Base-by-base conservation (phyloP, 2,888 invertebrate species). In the Ariolimax columbianus region DNA sequence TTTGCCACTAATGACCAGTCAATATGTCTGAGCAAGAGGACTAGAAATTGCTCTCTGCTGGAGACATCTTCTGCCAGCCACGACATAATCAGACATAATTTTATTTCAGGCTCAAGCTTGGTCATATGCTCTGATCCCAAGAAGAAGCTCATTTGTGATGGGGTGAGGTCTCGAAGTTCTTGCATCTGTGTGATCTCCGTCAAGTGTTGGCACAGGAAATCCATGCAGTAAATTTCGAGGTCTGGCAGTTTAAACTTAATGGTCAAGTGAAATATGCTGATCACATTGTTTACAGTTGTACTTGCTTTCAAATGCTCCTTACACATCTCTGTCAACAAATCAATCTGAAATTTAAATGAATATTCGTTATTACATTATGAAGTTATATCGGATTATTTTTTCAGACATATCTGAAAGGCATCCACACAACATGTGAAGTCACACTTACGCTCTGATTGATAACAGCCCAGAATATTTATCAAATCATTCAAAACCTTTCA, bases 241-340 rank as follows among this genome's bases (percentile, higher is more conserved):
- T 95, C 94, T 72, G 95, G 95, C 88, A 96, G 93, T 89, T 95
- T 95, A 92, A 95, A 96, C 89, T 95, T 95, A 88, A 95, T 95
- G 2, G 96, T 95, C 89, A 96, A 93, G 89, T 95, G 95, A 91
- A 95, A 95, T 14, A 96, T 95, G 87, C 95, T 95, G 38, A 96
- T 94, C 93, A 96, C 96, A 94, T 96, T 96, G 83, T 95, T 95
- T 73, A 95, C 93, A 92, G 95, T 95, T 88, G 96, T 91, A 93
- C 95, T 96, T 81, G 95, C 94, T 88, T 96, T 95, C 89, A 96
- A 93, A 90, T 95, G 96, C 90, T 96, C 96, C 85, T 95, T 95
- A 94, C 96, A 96, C 91, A 96, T 95, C 88, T 94, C 94, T 91
- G 96, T 96, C 88, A 96, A 93, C 47, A 93, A 91, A 55, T 94